Percentiles rank a stretch among this genome's conserved stretches.
phyloP scores from a whole-genome alignment of 2,113 vertebrate species.

The Elgaria multicarinata region DNA sequence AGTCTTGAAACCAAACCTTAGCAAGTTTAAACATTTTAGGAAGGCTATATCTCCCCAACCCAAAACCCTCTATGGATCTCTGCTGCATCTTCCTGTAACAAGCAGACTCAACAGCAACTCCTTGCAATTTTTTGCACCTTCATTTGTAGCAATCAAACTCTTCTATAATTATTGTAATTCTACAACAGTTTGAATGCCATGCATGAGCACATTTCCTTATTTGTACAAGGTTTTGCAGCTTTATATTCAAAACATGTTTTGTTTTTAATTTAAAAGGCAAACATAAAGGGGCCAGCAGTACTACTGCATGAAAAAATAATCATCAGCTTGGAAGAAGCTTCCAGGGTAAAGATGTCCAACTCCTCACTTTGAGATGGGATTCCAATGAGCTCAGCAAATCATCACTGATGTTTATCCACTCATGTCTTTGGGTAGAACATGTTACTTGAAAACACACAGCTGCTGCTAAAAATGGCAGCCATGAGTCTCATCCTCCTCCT shows the following conservation, averaged over 20 bases:
- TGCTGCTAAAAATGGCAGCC: background rate
- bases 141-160: constrained; percentile 60
- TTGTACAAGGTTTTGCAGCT: constrained; percentile 32
- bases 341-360: background rate
- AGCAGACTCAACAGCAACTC: constrained; percentile 45
- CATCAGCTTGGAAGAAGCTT: background rate
- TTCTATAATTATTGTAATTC: constrained; percentile 63
- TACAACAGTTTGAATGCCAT: constrained; percentile 46
- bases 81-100: background rate
- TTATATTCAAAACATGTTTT: background rate
- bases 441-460: background rate
- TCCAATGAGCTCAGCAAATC: background rate
- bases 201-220: constrained; percentile 45
- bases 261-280: background rate
- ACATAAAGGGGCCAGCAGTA: constrained; percentile 7
- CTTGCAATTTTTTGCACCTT: constrained; percentile 61
- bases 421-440: background rate
- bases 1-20: background rate
- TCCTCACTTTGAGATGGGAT: background rate
- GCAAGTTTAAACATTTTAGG: background rate
- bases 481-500: background rate
- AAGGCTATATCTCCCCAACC: background rate
- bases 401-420: background rate
- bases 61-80: constrained; percentile 20
- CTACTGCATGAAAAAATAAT: background rate